Evolutionary conservation across 1,140 invertebrate genomes (phyloP).

Genomic region (Sweltsa coloradensis): DNA sequence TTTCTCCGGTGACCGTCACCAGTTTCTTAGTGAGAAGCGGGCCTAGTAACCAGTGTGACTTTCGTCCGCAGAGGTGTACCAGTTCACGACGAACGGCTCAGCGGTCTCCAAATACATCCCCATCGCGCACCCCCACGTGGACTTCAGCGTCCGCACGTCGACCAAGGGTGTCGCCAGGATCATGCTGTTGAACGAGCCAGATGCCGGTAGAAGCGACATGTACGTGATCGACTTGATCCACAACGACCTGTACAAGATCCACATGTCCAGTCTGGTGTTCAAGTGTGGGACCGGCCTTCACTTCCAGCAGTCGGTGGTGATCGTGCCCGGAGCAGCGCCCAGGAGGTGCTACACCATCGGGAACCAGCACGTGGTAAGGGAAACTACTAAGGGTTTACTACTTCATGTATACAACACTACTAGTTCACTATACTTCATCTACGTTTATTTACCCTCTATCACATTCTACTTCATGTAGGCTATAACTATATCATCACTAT

Average conservation of each 20-base stretch:
- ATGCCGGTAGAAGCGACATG: neutral
- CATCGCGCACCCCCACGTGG: neutral
- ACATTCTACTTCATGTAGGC: too few relatives aligned
- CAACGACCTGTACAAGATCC: constrained; percentile 4
- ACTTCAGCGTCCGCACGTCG: constrained; percentile 5
- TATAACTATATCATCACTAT: too few relatives aligned
- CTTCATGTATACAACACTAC: too few relatives aligned
- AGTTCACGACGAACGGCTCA: constrained; percentile 8
- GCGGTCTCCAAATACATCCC: neutral
- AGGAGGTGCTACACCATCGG: constrained; percentile 9
- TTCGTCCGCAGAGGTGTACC: too few relatives aligned
- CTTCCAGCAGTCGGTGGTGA: constrained; percentile 2
- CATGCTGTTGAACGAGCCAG: neutral
- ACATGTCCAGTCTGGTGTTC: constrained; percentile 5
- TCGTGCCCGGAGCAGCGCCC: constrained; percentile 3
- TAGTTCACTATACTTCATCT: too few relatives aligned
- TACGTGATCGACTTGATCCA: constrained; percentile 8
- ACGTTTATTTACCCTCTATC: too few relatives aligned
- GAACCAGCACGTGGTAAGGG: constrained; percentile 6
- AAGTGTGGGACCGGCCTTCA: constrained; percentile 6
- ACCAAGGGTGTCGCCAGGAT: constrained; percentile 4
- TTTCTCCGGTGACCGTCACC: too few relatives aligned
- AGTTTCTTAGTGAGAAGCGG: too few relatives aligned
- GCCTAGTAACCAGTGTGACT: too few relatives aligned
- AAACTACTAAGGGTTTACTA: too few relatives aligned